phyloP scores from a whole-genome alignment of 2,797 vertebrate genomes.

The Trichosurus vulpecula region DNA sequence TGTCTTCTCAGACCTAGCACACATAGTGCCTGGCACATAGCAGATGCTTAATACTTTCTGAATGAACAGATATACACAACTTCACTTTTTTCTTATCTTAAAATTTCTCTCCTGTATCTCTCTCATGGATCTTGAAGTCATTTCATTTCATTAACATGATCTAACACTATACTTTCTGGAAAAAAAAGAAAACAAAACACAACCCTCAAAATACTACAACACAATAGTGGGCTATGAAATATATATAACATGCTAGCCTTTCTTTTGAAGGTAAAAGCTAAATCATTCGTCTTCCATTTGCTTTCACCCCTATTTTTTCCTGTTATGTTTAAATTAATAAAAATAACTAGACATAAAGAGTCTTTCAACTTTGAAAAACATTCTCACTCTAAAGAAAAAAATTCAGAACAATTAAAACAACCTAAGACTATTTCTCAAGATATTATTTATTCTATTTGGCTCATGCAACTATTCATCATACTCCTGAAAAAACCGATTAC shows the following conservation, averaged over 20 bases:
- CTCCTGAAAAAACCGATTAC: conserved; percentile 27
- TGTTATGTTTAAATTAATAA: not conserved
- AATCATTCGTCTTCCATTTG: not conserved
- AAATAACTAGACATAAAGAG: not conserved
- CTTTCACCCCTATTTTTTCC: not conserved
- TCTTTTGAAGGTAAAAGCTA: not conserved
- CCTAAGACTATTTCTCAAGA: not conserved
- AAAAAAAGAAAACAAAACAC: not conserved
- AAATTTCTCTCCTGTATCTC: not conserved
- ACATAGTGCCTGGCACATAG: not conserved
- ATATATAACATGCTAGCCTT: not conserved
- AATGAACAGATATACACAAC: not conserved
- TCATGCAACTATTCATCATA: not conserved
- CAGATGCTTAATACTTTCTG: not conserved
- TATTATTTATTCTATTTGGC: not conserved
- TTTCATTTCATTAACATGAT: not conserved
- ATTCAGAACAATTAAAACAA: not conserved
- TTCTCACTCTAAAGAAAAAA: not conserved
- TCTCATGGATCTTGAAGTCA: not conserved
- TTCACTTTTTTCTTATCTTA: not conserved
- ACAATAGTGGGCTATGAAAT: not conserved
- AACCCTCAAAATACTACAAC: not conserved
- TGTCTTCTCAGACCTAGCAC: not conserved
- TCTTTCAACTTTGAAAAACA: not conserved
- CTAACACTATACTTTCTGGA: not conserved